These are phyloP conservation scores for Ochropleura plecta DNA, from an alignment of 2,888 invertebrate genomes.

Conservation along the genomic window DNA sequence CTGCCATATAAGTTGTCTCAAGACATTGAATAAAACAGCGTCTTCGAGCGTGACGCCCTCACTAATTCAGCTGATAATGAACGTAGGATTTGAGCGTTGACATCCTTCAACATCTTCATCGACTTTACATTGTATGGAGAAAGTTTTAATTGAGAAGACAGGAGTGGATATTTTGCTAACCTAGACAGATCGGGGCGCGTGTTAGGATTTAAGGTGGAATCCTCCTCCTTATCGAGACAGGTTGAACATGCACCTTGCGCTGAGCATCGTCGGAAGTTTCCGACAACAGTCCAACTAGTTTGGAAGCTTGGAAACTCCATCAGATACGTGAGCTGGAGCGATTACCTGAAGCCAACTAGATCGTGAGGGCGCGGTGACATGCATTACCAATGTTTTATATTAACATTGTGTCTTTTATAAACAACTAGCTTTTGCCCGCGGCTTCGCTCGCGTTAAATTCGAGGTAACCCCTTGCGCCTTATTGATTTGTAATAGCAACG, in stretches of 20 bases:
- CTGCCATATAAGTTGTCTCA: constrained; percentile 74
- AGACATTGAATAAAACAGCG: constrained; percentile 71
- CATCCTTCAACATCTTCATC: constrained; percentile 40
- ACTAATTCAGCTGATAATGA: constrained; percentile 62
- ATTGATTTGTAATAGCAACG: no score
- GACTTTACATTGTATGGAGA: constrained; percentile 62
- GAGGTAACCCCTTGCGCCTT: no score
- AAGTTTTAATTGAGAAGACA: constrained; percentile 83
- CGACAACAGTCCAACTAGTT: constrained; percentile 88
- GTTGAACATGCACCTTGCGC: constrained; percentile 85
- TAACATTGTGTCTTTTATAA: constrained; percentile 38
- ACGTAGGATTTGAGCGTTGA: constrained; percentile 38
- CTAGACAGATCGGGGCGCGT: constrained; percentile 73
- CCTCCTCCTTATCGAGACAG: constrained; percentile 85
- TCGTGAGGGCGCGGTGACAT: constrained; percentile 64
- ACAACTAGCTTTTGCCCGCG: no score
- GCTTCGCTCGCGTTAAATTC: no score
- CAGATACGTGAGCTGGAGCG: constrained; percentile 87
- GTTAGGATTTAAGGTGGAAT: constrained; percentile 85
- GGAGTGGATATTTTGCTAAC: constrained; percentile 74
- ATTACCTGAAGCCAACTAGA: constrained; percentile 79
- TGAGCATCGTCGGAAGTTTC: constrained; percentile 83
- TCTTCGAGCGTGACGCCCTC: constrained; percentile 55
- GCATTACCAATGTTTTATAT: constrained; percentile 68
- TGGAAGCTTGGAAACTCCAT: constrained; percentile 88